Conservation (phyloP, 2,888 invertebrate genomes). For the Trissolcus japonicus region DNA sequence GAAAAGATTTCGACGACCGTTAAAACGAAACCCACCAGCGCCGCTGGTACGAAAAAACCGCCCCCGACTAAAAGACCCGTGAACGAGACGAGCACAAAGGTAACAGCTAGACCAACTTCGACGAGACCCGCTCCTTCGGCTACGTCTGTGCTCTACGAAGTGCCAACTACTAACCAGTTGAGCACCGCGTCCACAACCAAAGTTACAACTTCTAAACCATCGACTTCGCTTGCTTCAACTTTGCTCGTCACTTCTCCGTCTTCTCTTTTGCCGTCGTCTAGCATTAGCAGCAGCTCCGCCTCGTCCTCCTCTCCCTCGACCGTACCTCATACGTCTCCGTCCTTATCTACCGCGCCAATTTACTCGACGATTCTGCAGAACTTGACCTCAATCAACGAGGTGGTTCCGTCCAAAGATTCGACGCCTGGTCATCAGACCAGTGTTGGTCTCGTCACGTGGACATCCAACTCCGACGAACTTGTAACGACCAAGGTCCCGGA, state of each 20-base stretch:
- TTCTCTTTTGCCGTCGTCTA: constrained; percentile 13
- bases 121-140: constrained; percentile 45
- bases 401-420: constrained; percentile 58
- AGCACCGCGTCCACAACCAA: constrained; percentile 2
- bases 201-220: constrained; percentile 27
- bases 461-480: constrained; percentile 74
- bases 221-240: constrained; percentile 38
- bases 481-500: constrained; percentile 66
- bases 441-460: constrained; percentile 77
- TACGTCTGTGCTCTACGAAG: not conserved
- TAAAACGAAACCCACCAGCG: constrained; percentile 49
- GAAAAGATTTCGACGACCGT: constrained; percentile 45
- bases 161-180: constrained; percentile 31
- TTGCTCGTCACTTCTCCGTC: constrained; percentile 14
- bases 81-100: constrained; percentile 45
- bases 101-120: constrained; percentile 53
- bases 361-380: constrained; percentile 38
- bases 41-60: constrained; percentile 59
- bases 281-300: not conserved
- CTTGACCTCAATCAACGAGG: constrained; percentile 59
- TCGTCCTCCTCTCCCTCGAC: constrained; percentile 17
- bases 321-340: constrained; percentile 46
- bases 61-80: constrained; percentile 57
- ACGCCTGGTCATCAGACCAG: constrained; percentile 64
- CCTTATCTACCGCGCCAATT: constrained; percentile 16